These are phyloP conservation scores for Masnerella sp. DNA, from an alignment of 2,888 invertebrate species.

Conservation along the genomic window DNA sequence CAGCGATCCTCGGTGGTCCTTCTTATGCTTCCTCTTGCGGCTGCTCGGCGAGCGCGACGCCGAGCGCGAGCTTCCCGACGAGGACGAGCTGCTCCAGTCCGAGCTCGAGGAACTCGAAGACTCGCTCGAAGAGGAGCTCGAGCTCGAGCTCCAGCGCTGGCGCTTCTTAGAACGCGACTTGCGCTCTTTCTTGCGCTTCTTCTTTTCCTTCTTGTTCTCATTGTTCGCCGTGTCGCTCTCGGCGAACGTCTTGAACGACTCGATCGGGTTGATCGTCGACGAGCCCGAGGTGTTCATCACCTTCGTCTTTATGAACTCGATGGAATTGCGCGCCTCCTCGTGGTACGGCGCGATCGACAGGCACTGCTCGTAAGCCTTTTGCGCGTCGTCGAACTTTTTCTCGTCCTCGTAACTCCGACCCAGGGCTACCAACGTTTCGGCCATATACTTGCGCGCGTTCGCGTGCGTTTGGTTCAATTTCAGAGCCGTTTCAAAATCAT, in stretches of 20 bases:
- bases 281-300: conserved; percentile 68
- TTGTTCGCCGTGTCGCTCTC: conserved; percentile 72
- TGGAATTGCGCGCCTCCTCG: conserved; percentile 90
- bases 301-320: conserved; percentile 89
- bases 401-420: conserved; percentile 94
- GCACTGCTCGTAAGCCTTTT: conserved; percentile 91
- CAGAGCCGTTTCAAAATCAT: conserved; percentile 95
- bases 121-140: conserved; percentile 84
- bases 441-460: conserved; percentile 95
- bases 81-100: conserved; percentile 80
- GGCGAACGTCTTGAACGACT: conserved; percentile 72
- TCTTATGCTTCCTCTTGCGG: conserved; percentile 79
- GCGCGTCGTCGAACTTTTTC: conserved; percentile 89
- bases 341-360: conserved; percentile 90
- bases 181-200: conserved; percentile 77
- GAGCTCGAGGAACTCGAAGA: conserved; percentile 82
- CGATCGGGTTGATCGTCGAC: conserved; percentile 68
- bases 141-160: conserved; percentile 79
- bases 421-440: conserved; percentile 93
- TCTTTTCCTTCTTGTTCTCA: conserved; percentile 76
- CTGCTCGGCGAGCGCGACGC: conserved; percentile 71
- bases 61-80: conserved; percentile 75
- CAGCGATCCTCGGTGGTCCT: conserved; percentile 84
- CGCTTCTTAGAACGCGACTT: conserved; percentile 76
- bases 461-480: conserved; percentile 92